phyloP scores from a whole-genome alignment of 1,140 invertebrate genomes.

The Chymomyza costata region DNA sequence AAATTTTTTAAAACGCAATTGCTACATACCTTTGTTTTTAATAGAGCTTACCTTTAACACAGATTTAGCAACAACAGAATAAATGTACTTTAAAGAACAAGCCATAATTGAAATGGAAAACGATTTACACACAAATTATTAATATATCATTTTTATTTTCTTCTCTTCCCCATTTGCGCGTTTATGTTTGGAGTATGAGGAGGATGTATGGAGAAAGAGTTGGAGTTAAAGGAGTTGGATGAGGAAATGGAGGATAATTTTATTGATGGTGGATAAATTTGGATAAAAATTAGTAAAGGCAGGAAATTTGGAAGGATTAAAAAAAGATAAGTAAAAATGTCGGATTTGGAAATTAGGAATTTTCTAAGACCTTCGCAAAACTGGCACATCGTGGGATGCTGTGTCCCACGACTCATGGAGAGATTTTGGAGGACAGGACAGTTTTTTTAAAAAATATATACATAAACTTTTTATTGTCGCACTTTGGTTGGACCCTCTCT shows the following conservation, averaged over 20 bases:
- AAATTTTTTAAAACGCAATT: too few species aligned
- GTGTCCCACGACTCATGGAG: conserved; percentile 34
- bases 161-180: conserved; percentile 66
- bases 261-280: conserved; percentile 58
- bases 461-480: conserved; percentile 23
- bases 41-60: too few species aligned
- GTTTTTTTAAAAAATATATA: too few species aligned
- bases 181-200: conserved; percentile 65
- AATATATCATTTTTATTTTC: conserved; percentile 70
- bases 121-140: conserved; percentile 49
- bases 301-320: conserved; percentile 38
- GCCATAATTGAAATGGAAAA: conserved; percentile 44
- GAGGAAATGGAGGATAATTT: conserved; percentile 43
- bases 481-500: conserved; percentile 24
- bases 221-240: conserved; percentile 48
- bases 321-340: conserved; percentile 22
- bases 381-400: conserved; percentile 63
- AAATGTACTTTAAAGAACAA: too few species aligned
- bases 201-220: conserved; percentile 54
- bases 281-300: conserved; percentile 51
- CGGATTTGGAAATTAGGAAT: conserved; percentile 45
- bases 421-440: conserved; percentile 26
- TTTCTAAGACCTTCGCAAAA: conserved; percentile 32
- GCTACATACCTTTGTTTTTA: too few species aligned
- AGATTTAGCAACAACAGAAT: too few species aligned